Evolutionary conservation across 2,113 vertebrate species (phyloP), one percentile per base, ranked within the genome.

Genomic region (Melospiza georgiana): DNA sequence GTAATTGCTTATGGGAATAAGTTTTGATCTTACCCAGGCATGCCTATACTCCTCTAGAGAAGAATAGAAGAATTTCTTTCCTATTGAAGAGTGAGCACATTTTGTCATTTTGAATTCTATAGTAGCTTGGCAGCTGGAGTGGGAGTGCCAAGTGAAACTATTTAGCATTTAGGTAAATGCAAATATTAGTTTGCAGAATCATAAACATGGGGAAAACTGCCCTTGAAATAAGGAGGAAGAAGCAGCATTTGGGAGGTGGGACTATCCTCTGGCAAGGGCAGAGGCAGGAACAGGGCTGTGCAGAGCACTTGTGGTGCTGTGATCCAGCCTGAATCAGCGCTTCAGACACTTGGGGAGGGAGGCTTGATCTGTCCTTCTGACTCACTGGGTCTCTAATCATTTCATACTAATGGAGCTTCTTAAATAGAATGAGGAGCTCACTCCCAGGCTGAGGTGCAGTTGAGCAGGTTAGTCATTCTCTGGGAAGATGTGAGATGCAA

Each of bases 261-360:
- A 24, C 25, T 77, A 0, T 41, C 5, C 0, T 1, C 8, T 67
- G 21, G 23, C 51, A 52, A 28, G 65, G 0, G 4, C 0, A 0
- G 71, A 68, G 58, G 44, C 71, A 68, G 0, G 0, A 37, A 6
- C 48, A 7, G 0, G 1, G 20, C 72, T 54, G 37, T 49, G 63
- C 20, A 2, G 31, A 16, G 25, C 5, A 0, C 4, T 1, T 6
- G 44, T n/a, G 20, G 2, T 27, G 23, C 2, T 67, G 16, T 72
- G 35, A 13, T 68, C 2, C 1, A 33, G 49, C 61, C 58, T 72
- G 74, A 78, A 15, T 78, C 74, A 72, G 52, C 0, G 0, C 55
- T 71, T 79, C 48, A 55, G 30, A 39, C 2, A 10, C 3, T 1
- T 57, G 41, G 58, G 13, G n/a, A 68, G 78, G n/a, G 44, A 76